These are phyloP conservation scores for Drosophila infuscata DNA, from an alignment of 2,888 invertebrate genomes.

Conservation along the genomic window DNA sequence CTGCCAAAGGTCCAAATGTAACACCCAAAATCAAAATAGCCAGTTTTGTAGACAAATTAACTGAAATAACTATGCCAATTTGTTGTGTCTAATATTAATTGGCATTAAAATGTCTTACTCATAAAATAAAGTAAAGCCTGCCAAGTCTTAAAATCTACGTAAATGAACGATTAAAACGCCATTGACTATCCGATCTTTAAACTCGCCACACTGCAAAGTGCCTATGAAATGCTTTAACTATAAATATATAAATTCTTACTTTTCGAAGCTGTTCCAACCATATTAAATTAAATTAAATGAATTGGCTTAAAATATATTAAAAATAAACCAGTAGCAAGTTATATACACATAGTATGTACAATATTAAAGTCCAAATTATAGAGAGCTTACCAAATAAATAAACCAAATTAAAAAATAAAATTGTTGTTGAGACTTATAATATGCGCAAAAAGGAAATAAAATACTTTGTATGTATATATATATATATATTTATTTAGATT, in stretches of 20 bases:
- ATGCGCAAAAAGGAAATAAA: not conserved
- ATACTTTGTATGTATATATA: not conserved
- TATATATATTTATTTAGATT: not conserved
- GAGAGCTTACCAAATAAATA: slow-evolving; percentile 60
- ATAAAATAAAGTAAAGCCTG: slow-evolving; percentile 14
- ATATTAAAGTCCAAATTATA: slow-evolving; percentile 59
- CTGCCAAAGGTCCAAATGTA: slow-evolving; percentile 60
- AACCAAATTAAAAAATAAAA: slow-evolving; percentile 26
- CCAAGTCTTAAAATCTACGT: not conserved
- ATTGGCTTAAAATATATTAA: slow-evolving; percentile 27
- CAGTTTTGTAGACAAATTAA: slow-evolving; percentile 39
- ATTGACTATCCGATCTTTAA: slow-evolving; percentile 21
- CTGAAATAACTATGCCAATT: slow-evolving; percentile 12
- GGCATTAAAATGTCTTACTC: not conserved
- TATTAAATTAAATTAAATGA: slow-evolving; percentile 14
- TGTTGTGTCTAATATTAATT: not conserved
- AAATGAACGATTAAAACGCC: slow-evolving; percentile 1
- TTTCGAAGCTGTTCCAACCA: slow-evolving; percentile 18
- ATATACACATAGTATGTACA: slow-evolving; percentile 33
- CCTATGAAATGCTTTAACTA: slow-evolving; percentile 54
- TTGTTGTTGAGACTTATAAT: too few species aligned
- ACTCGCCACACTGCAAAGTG: slow-evolving; percentile 60
- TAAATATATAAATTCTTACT: slow-evolving; percentile 4
- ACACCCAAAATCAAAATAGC: slow-evolving; percentile 47
- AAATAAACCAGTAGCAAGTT: slow-evolving; percentile 37